Percentiles rank a stretch among this genome's conserved stretches.
Evolutionary conservation across 2,888 invertebrate genomes (phyloP).

Genomic region (Oxycera nigricornis): DNA sequence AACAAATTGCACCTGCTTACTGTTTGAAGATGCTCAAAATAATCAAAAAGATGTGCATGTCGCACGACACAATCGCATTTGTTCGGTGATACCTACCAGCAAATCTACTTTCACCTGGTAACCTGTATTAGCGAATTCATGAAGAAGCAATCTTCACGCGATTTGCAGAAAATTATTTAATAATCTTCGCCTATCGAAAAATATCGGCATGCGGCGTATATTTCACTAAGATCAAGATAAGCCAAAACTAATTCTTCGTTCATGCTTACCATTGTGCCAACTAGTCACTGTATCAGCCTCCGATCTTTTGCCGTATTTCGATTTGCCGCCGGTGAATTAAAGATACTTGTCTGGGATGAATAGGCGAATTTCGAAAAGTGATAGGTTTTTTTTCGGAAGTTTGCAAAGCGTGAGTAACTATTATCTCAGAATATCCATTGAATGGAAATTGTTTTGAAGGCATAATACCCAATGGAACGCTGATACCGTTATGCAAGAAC

Average conservation of each 20-base stretch:
- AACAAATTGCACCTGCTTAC: too few species aligned
- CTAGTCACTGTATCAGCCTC: neutral
- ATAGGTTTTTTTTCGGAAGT: neutral
- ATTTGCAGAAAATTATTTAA: constrained; percentile 11
- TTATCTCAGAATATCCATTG: constrained; percentile 10
- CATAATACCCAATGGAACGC: neutral
- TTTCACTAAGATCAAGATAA: constrained; percentile 5
- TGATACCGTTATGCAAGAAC: neutral
- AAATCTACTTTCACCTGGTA: constrained; percentile 24
- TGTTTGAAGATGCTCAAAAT: too few species aligned
- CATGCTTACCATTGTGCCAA: neutral
- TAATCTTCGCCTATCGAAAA: neutral
- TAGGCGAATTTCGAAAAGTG: neutral
- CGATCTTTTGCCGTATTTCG: neutral
- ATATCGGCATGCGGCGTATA: neutral
- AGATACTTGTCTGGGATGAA: constrained; percentile 3
- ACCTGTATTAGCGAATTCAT: neutral
- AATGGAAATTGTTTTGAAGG: constrained; percentile 16
- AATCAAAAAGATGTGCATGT: neutral
- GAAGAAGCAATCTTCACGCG: neutral
- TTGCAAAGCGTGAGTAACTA: constrained; percentile 24
- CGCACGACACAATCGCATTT: too few species aligned
- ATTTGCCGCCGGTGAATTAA: neutral
- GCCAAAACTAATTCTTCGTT: constrained; percentile 8
- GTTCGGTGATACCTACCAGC: neutral